Percentiles rank a stretch among this genome's conserved stretches.
These are phyloP conservation scores for Lasioglossum marginatum DNA, from an alignment of 2,888 invertebrate genomes.

Conservation along the genomic window DNA sequence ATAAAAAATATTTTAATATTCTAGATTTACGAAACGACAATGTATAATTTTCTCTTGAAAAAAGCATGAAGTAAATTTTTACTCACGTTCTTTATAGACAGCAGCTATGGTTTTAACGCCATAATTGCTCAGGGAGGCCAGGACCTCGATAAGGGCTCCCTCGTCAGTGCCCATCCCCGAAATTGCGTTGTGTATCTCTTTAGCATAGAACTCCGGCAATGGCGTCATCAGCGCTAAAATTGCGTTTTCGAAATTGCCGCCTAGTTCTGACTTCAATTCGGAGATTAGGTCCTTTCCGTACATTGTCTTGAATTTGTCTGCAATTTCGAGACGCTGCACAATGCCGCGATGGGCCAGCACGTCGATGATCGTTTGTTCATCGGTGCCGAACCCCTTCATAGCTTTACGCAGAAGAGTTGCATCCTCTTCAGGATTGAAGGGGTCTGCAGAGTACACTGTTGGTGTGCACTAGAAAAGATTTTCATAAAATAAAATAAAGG, in stretches of 20 bases:
- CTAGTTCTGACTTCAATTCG: constrained; percentile 94
- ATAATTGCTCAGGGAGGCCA: constrained; percentile 94
- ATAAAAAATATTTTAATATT: neutral
- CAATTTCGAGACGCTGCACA: constrained; percentile 93
- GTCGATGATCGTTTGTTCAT: constrained; percentile 95
- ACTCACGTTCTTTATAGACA: constrained; percentile 91
- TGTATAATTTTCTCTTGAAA: neutral
- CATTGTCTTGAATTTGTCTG: constrained; percentile 92
- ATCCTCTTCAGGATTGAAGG: constrained; percentile 92
- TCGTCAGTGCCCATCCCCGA: constrained; percentile 87
- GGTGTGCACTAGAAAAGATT: constrained; percentile 87
- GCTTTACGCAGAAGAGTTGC: constrained; percentile 93
- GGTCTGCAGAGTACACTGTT: constrained; percentile 91
- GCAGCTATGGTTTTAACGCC: constrained; percentile 92
- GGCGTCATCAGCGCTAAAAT: constrained; percentile 94
- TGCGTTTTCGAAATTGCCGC: constrained; percentile 94
- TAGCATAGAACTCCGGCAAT: constrained; percentile 93
- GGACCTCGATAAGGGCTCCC: constrained; percentile 93
- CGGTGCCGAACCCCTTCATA: constrained; percentile 97
- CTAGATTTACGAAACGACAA: neutral
- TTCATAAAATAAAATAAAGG: neutral
- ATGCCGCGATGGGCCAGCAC: constrained; percentile 93
- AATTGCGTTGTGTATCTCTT: constrained; percentile 93
- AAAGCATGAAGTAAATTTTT: neutral
- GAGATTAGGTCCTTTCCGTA: constrained; percentile 94